Evolutionary conservation across 2,888 invertebrate genomes (phyloP).

Genomic region (Acleris literana): DNA sequence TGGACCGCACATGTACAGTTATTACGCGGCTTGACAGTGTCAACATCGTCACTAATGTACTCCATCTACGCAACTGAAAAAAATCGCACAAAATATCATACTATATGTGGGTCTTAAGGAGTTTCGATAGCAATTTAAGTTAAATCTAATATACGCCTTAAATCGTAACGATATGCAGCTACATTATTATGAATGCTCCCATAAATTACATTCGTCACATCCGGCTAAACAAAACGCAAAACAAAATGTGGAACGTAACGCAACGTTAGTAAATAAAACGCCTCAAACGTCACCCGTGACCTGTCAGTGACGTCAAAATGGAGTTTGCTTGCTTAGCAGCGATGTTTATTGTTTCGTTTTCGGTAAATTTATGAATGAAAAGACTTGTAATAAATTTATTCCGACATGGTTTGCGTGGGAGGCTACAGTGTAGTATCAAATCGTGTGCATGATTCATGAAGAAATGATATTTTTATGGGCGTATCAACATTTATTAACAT

Average conservation of each 20-base stretch:
- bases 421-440: slow-evolving; percentile 23
- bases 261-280: slow-evolving; percentile 11
- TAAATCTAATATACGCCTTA: too few relatives aligned
- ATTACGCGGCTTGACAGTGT: too few relatives aligned
- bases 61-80: too few relatives aligned
- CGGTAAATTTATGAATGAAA: slow-evolving; percentile 35
- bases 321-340: slow-evolving; percentile 4
- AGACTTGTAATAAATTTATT: slow-evolving; percentile 27
- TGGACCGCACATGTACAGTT: too few relatives aligned
- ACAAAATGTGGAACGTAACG: slow-evolving; percentile 20
- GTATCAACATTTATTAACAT: slow-evolving; percentile 21
- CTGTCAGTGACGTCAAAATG: slow-evolving; percentile 21
- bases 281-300: slow-evolving; percentile 21
- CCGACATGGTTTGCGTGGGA: slow-evolving; percentile 22
- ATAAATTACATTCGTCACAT: slow-evolving; percentile 16
- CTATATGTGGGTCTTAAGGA: too few relatives aligned
- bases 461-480: slow-evolving; percentile 29
- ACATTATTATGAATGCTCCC: too few relatives aligned
- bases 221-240: slow-evolving; percentile 4
- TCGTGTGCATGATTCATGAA: slow-evolving; percentile 26
- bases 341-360: slow-evolving; percentile 35
- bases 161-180: too few relatives aligned
- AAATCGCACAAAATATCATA: too few relatives aligned
- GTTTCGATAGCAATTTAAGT: too few relatives aligned
- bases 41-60: too few relatives aligned